Base-by-base conservation (phyloP, 2,113 vertebrate genomes). In the Syrmaticus mikado region DNA sequence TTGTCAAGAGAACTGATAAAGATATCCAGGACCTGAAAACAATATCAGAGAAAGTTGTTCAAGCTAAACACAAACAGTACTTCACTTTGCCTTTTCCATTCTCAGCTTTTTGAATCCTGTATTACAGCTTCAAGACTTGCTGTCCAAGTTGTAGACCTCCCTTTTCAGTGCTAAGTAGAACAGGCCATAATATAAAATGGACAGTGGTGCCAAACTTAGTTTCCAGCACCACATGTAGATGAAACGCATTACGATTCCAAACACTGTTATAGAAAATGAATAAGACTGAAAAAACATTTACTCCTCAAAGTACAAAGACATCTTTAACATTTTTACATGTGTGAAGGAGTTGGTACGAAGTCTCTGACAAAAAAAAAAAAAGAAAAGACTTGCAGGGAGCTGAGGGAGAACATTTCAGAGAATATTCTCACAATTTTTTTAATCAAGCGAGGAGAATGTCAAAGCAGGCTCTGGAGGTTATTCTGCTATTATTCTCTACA, bases 401-500 rank as follows among this genome's bases (percentile, higher is more conserved):
- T 28, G 19, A 88, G 55, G n/a, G 66, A 94, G 79, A 94, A 93
- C 65, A 40, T 94, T 85, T 64, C 93, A 82, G 68, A 94, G 79
- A 91, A 90, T 81, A 74, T 90, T 96, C 82, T 90, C 80, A 88
- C 20, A 91, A 78, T 43, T 67, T 91, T 92, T 94, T 85, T 94
- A 93, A 36, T 85, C 82, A 92, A 94, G 89, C 0, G 1, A 85
- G 45, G 53, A 95, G 50, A 89, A 94, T 22, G 9, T 89, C 92
- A 94, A 89, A 87, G 66, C 55, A 76, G 75, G 38, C 60, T 68
- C 91, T 89, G 55, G 71, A 87, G 84, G 60, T 72, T 64, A 71
- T 82, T 77, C 78, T 85, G 87, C 84, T 92, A 89, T 92, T 89
- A 96, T 93, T 95, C 94, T 96, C 91, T 80, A 60, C 38, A 94